These are phyloP conservation scores for Cichladusa arquata DNA, from an alignment of 2,113 vertebrate genomes.

Conservation along the genomic window DNA sequence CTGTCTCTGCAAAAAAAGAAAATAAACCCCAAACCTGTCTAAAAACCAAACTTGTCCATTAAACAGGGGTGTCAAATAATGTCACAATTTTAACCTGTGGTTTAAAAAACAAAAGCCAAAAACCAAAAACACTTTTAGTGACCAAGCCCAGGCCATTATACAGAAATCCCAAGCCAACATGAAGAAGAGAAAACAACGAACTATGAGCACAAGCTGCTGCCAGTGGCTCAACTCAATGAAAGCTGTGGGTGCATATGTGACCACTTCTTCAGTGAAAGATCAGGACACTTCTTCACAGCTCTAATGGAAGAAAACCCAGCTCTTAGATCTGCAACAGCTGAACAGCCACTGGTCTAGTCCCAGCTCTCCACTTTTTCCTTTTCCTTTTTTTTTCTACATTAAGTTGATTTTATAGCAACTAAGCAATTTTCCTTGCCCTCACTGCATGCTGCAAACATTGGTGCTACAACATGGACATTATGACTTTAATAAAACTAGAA, in stretches of 20 bases:
- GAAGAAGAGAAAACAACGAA: background rate
- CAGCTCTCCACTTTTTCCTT: background rate
- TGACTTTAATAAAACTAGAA: slow-evolving; percentile 72
- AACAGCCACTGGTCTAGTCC: background rate
- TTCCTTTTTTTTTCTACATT: too few relatives aligned
- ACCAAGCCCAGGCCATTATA: background rate
- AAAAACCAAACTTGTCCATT: background rate
- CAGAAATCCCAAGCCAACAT: background rate
- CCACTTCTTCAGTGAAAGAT: background rate
- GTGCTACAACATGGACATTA: slow-evolving; percentile 19
- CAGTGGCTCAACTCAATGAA: background rate
- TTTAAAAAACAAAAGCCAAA: background rate
- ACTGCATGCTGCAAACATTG: background rate
- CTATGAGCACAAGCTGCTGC: background rate
- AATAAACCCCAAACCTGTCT: background rate
- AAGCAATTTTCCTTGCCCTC: background rate
- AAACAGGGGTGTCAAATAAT: background rate
- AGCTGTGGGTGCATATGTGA: background rate
- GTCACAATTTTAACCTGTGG: background rate
- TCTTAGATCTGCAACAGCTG: background rate
- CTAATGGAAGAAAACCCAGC: background rate
- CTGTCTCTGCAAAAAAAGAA: background rate
- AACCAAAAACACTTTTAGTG: background rate
- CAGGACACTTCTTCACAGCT: background rate
- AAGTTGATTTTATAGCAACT: background rate